These are phyloP conservation scores for Podilymbus podiceps DNA, from an alignment of 2,113 vertebrate species.

Conservation along the genomic window DNA sequence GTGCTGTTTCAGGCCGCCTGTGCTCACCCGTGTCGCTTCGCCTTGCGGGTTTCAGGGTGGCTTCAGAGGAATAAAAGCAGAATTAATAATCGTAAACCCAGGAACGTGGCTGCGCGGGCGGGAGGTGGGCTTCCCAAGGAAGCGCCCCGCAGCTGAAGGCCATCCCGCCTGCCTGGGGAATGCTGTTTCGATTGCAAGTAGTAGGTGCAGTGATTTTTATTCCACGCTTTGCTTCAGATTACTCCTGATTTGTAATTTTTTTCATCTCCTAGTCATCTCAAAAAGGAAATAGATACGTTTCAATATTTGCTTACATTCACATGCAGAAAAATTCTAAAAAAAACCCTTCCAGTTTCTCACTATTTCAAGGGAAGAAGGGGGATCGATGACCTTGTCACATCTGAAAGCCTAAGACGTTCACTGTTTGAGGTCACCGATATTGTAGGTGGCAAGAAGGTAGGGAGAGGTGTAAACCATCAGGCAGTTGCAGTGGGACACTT, in stretches of 20 bases:
- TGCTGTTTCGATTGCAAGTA: background rate
- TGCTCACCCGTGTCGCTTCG: background rate
- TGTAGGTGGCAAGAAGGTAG: background rate
- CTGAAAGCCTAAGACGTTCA: background rate
- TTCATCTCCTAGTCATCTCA: background rate
- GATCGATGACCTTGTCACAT: background rate
- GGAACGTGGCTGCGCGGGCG: rapidly evolving
- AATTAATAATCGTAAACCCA: background rate
- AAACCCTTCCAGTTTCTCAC: background rate
- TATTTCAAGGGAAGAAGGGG: background rate
- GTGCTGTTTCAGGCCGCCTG: rapidly evolving
- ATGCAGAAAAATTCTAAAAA: background rate
- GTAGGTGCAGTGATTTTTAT: background rate
- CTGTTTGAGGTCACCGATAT: background rate
- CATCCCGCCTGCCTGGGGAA: background rate
- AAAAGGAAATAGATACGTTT: background rate
- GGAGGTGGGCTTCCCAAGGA: background rate
- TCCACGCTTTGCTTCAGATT: background rate
- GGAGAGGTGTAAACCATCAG: background rate
- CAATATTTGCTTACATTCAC: background rate
- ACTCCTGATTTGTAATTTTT: background rate
- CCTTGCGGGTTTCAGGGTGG: background rate
- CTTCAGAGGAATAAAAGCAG: background rate
- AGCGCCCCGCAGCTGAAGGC: rapidly evolving
- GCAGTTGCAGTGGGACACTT: background rate